Conservation (phyloP, 1,140 invertebrate genomes). For the Pemphigus obesinymphae region DNA sequence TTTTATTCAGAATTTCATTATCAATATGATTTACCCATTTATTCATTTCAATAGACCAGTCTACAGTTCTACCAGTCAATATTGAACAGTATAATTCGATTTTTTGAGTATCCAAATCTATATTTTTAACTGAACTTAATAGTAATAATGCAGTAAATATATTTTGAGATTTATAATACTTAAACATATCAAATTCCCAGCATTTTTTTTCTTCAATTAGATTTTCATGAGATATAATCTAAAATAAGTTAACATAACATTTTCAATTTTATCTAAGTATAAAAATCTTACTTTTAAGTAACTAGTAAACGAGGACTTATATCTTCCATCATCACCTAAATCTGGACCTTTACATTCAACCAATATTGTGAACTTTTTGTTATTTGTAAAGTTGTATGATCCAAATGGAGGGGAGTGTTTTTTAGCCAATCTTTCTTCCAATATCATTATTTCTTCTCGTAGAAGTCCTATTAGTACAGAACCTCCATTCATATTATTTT, state of each 20-base stretch:
- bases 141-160: background rate
- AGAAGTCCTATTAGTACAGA: background rate
- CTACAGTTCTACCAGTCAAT: background rate
- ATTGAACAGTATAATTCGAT: background rate
- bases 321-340: background rate
- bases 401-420: slow-evolving; percentile 1
- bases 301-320: background rate
- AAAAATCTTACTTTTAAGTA: background rate
- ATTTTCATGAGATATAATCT: background rate
- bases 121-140: background rate
- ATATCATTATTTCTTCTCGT: background rate
- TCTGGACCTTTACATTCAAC: background rate
- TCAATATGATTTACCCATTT: background rate
- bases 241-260: background rate
- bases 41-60: background rate
- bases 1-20: background rate
- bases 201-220: background rate
- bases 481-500: background rate
- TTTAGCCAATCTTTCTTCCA: slow-evolving; percentile 24
- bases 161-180: slow-evolving; percentile 1
- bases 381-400: background rate
- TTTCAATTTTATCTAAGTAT: background rate
- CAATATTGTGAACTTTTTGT: background rate
- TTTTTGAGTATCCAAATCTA: background rate
- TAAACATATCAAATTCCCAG: background rate